These are phyloP conservation scores for Elephas maximus DNA, from an alignment of 2,113 vertebrate species.

Conservation along the genomic window DNA sequence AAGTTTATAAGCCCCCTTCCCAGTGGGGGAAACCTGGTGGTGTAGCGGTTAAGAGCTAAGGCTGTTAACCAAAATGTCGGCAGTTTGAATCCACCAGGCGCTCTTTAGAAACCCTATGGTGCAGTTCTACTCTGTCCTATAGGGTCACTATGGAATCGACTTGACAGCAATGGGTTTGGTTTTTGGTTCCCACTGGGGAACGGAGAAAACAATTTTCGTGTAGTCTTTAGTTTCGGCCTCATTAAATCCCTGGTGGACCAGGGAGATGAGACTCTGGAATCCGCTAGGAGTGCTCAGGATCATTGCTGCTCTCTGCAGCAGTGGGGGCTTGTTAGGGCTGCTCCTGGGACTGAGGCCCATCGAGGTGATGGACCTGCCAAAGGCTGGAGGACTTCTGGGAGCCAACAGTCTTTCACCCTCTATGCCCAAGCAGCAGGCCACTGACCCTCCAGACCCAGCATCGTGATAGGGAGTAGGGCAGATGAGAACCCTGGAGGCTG, in stretches of 20 bases:
- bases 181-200: too few relatives aligned
- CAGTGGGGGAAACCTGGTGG: not conserved
- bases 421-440: not conserved
- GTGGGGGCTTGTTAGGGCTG: not conserved
- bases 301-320: not conserved
- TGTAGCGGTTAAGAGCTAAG: too few relatives aligned
- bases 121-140: too few relatives aligned
- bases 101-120: too few relatives aligned
- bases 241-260: not conserved
- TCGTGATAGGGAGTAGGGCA: not conserved
- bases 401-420: not conserved
- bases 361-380: not conserved
- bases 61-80: too few relatives aligned
- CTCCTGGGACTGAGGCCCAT: not conserved
- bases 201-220: not conserved
- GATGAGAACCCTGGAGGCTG: not conserved
- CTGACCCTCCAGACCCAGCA: not conserved
- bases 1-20: not conserved
- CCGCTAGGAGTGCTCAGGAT: not conserved
- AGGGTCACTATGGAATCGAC: too few relatives aligned
- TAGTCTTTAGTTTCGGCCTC: not conserved
- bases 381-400: not conserved
- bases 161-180: too few relatives aligned
- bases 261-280: not conserved
- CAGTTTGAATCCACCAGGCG: too few relatives aligned